phyloP scores from a whole-genome alignment of 2,888 invertebrate genomes.

The Helobdella robusta region DNA sequence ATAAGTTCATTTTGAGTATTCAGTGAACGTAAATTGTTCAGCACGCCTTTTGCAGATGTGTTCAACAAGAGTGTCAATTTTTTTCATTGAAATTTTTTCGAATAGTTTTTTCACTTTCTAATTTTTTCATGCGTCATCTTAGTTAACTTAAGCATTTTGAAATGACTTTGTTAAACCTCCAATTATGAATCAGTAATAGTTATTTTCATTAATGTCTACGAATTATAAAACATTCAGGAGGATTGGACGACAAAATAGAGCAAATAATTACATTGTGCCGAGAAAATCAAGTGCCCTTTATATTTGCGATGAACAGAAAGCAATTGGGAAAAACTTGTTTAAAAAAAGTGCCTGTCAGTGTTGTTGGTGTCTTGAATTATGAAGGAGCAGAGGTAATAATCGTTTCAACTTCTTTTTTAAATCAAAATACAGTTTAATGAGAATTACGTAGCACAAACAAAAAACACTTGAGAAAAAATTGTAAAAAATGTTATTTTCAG shows the following conservation, averaged over 20 bases:
- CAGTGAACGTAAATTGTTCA: too few species aligned
- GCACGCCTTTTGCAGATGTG: too few species aligned
- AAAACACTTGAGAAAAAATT: too few species aligned
- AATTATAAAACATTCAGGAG: constrained; percentile 48
- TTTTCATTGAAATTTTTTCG: not conserved
- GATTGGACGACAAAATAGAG: constrained; percentile 55
- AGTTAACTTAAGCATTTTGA: not conserved
- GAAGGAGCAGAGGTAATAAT: constrained; percentile 56
- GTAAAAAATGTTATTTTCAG: too few species aligned
- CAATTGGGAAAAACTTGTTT: constrained; percentile 55
- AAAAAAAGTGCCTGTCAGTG: constrained; percentile 58
- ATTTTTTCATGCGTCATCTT: not conserved
- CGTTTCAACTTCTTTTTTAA: too few species aligned
- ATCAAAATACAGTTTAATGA: too few species aligned
- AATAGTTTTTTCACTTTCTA: not conserved
- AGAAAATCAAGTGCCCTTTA: constrained; percentile 54
- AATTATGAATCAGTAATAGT: too few species aligned
- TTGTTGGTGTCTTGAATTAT: constrained; percentile 58
- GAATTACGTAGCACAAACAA: too few species aligned
- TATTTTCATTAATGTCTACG: not conserved
- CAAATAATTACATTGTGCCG: constrained; percentile 53
- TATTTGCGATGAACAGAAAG: constrained; percentile 56
- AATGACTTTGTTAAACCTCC: not conserved
- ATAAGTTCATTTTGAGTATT: too few species aligned
- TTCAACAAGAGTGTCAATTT: too few species aligned